These are phyloP conservation scores for Actinostola sp. DNA, from an alignment of 92 coral and sea anemone species.

Conservation along the genomic window DNA sequence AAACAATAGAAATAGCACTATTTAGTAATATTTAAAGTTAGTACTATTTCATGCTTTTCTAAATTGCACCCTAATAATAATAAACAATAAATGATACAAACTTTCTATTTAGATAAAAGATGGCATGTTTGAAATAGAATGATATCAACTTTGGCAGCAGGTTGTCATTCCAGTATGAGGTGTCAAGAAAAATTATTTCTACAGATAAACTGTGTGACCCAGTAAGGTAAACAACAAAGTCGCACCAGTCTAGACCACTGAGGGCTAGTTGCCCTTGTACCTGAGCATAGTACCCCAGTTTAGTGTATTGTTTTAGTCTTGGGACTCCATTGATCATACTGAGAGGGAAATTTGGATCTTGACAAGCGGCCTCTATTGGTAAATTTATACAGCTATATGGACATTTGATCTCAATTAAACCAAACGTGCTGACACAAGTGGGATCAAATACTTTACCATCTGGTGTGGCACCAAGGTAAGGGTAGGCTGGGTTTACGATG, in stretches of 20 bases:
- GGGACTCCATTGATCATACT: slow-evolving; percentile 47
- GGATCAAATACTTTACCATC: slow-evolving; percentile 82
- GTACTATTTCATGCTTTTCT: no score
- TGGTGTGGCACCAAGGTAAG: slow-evolving; percentile 66
- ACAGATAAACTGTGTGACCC: slow-evolving; percentile 62
- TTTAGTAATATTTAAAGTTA: no score
- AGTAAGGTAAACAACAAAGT: slow-evolving; percentile 53
- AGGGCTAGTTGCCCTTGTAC: slow-evolving; percentile 72
- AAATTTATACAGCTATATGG: slow-evolving; percentile 45
- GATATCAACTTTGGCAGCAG: slow-evolving; percentile 47
- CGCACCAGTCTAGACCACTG: slow-evolving; percentile 65
- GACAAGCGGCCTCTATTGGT: slow-evolving; percentile 50
- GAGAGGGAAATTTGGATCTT: slow-evolving; percentile 43
- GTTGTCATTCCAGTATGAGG: slow-evolving; percentile 57
- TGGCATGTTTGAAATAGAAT: slow-evolving; percentile 61
- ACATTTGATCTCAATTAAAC: slow-evolving; percentile 61
- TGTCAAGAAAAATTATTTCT: slow-evolving; percentile 54
- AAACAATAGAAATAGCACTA: no score
- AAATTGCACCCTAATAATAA: no score
- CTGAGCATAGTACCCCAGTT: slow-evolving; percentile 57
- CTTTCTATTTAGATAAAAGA: slow-evolving; percentile 33
- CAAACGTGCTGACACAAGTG: slow-evolving; percentile 42
- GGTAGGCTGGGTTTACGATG: slow-evolving; percentile 57
- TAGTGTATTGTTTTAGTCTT: slow-evolving; percentile 38
- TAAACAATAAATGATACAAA: no score